A percentile compares a stretch with the other conserved stretches of the same genome.
These are phyloP conservation scores for Oscheius sp. DNA, from an alignment of 2,888 invertebrate genomes.

Conservation along the genomic window DNA sequence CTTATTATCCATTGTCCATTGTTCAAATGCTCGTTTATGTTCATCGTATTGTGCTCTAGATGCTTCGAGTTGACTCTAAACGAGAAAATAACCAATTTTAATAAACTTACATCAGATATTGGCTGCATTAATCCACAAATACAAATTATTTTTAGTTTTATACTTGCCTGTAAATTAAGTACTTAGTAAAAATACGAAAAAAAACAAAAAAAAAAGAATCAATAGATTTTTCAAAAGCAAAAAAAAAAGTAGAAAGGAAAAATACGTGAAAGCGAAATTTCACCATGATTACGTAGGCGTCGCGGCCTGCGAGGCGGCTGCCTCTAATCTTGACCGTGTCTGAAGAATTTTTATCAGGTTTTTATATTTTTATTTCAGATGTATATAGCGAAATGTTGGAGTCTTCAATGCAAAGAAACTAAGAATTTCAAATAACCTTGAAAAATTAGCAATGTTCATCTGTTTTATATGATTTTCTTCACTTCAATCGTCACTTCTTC, in stretches of 20 bases:
- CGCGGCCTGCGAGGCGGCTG: background rate
- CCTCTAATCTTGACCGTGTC: background rate
- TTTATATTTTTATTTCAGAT: background rate
- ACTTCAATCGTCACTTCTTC: background rate
- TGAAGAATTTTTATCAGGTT: background rate
- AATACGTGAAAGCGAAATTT: background rate
- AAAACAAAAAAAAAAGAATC: no score
- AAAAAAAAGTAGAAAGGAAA: no score
- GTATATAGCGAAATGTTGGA: background rate
- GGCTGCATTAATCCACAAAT: no score
- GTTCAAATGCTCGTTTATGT: constrained; percentile 16
- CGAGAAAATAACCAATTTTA: background rate
- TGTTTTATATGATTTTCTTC: background rate
- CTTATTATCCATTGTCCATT: constrained; percentile 24
- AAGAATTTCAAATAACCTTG: background rate
- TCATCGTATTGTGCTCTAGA: constrained; percentile 5
- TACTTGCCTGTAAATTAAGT: no score
- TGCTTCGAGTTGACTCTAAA: constrained; percentile 3
- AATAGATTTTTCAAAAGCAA: no score
- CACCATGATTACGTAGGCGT: background rate
- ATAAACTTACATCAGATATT: background rate
- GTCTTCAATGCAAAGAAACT: no score
- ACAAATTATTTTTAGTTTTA: no score
- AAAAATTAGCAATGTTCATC: background rate
- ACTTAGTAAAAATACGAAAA: no score